Conservation (phyloP, 2,797 vertebrate species). For the Chiloscyllium punctatum region DNA sequence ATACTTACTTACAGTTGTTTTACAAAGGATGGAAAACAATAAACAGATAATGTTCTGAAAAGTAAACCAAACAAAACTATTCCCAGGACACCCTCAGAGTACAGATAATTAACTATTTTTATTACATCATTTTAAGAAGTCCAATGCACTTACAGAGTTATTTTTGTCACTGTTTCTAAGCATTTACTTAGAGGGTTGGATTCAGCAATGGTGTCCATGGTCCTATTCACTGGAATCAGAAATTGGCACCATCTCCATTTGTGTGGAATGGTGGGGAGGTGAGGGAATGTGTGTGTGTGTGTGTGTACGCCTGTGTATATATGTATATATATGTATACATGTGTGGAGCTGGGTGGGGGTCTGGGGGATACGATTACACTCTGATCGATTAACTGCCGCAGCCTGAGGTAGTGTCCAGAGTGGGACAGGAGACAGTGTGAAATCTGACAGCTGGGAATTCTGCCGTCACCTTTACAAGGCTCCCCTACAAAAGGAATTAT, state of each 20-base stretch:
- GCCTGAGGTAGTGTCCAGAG: background rate
- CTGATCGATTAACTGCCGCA: background rate
- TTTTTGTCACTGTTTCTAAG: background rate
- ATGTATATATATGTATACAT: no score
- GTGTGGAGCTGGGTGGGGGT: no score
- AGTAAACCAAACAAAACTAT: background rate
- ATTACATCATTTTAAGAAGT: background rate
- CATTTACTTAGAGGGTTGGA: background rate
- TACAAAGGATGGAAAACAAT: background rate
- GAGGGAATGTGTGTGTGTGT: no score
- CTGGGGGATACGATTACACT: no score
- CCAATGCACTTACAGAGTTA: background rate
- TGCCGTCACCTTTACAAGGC: background rate
- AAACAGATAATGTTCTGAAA: background rate
- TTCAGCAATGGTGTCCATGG: no score
- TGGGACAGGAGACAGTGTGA: no score
- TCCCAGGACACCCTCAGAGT: background rate
- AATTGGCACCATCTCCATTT: background rate
- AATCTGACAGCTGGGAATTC: no score
- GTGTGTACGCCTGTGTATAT: no score
- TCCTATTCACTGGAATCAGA: background rate
- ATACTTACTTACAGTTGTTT: background rate
- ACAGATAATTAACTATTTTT: background rate
- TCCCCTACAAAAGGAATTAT: background rate
- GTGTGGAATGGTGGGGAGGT: no score